Base-by-base conservation (phyloP, 2,888 invertebrate species). In the Suillia variegata region DNA sequence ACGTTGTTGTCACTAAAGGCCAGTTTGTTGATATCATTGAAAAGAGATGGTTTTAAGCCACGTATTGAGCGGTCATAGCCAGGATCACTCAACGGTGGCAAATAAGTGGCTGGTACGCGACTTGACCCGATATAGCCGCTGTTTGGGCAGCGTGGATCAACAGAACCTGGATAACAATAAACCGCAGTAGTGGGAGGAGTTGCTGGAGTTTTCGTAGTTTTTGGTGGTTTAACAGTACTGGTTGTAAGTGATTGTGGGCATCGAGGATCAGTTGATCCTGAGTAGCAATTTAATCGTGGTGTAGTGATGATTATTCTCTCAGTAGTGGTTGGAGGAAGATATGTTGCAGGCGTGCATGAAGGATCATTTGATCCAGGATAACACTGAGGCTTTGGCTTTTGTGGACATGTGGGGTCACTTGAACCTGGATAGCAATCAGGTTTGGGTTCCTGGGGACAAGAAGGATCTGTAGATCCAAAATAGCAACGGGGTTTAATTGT, bases 121-220 rank as follows among this genome's bases (percentile, higher is more conserved):
- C 75, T 77, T 12, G 78, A 71, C 0, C 77, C 78, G 49, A 62
- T 67, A 56, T 78, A 77, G 0, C 71, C 70, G 1, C 63, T 65
- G 22, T 70, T 67, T 4, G 73, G 74, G 15, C 77, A 77, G 21
- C 82, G 70, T 0, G 82, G 80, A 67, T 84, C 83, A n/a, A 70
- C 73, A 33, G 78, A 70, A 13, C 82, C 81, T 1, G 81, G 80
- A 53, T 71, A 79, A 52, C 81, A 82, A 31, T 73, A 67, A 3
- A 71, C 69, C 12, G 69, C 79, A 2, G 71, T 70, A 2, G 73
- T 68, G 76, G 48, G 78, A 65, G 21, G 79, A 69, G 70, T 83
- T 77, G 48, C 79, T 66, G 21, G 79, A 69, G 70, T 83, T 74
- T 1, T 74, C 0, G 73, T 49, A n/a, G n/a, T n/a, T n/a, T n/a